Evolutionary conservation across 1,140 invertebrate genomes (phyloP), one percentile per base, ranked within the genome.

Genomic region (Stegodyphus dumicola): DNA sequence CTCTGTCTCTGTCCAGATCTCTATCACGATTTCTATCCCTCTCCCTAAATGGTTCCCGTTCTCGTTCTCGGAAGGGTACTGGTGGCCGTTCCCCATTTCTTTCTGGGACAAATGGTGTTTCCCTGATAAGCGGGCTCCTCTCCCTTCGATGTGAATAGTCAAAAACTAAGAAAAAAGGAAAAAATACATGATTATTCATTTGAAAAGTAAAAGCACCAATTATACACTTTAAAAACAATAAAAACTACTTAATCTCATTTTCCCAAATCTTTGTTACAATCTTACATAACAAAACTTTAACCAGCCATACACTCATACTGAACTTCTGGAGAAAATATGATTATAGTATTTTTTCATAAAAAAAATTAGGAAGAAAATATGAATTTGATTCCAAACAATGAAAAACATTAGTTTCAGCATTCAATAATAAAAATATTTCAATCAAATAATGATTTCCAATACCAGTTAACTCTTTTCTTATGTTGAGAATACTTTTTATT

Each of bases 121-220:
- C 78, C 11, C 78, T 7, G 18, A 51, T 17, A 3, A 64, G 67
- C 49, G 70, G 56, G 15, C 49, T 53, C 65, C 79, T 54, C 5
- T 70, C 81, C 4, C 65, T n/a, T 5, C 65, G 73, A 70, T 81
- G 85, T 6, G 79, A 78, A 64, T 83, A 78, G 54, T 86, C 65
- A 70, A 76, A 86, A 6, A 78, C 76, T 78, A 76, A 33, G 73
- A 86, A n/a, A 60, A 65, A 71, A 85, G 71, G 10, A 33, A 33
- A 33, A 33, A 67, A 4, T 67, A 67, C 2, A 67, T 67, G 65
- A 33, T 33, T 33, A 33, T 33, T 33, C 1, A 33, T 33, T 33
- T 33, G 33, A 33, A 33, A 33, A 33, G 33, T 33, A 33, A 33
- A 33, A 33, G 33, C 33, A 33, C 33, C 33, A 33, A 33, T 33